A percentile compares a stretch with the other conserved stretches of the same genome.
Conservation (phyloP, 2,888 invertebrate species). For the Phaonia tiefii region DNA sequence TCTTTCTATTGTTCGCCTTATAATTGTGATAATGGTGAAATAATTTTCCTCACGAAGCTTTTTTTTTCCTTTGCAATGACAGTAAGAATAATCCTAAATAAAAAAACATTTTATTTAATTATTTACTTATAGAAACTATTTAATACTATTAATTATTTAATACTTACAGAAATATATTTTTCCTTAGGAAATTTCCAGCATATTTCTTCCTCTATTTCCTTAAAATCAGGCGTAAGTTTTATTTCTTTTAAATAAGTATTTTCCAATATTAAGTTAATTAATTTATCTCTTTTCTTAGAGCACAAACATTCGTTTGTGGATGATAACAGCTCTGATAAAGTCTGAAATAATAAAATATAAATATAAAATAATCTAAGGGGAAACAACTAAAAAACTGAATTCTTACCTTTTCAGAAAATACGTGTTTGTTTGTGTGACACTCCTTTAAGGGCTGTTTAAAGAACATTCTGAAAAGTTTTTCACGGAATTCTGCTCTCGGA, state of each 20-base stretch:
- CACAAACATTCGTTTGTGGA: constrained; percentile 26
- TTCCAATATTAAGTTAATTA: constrained; percentile 29
- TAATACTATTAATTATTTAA: too few relatives aligned
- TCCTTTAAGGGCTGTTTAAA: constrained; percentile 10
- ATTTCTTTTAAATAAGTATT: constrained; percentile 8
- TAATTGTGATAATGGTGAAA: constrained; percentile 36
- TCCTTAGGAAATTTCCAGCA: constrained; percentile 26
- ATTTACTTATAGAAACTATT: constrained; percentile 24
- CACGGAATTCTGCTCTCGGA: constrained; percentile 11
- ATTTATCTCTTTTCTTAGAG: constrained; percentile 13
- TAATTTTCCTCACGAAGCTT: constrained; percentile 26
- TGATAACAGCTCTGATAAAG: constrained; percentile 20
- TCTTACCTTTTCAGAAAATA: constrained; percentile 31
- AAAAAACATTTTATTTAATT: constrained; percentile 11
- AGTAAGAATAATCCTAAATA: constrained; percentile 37
- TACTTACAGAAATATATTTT: too few relatives aligned
- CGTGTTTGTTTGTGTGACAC: background rate
- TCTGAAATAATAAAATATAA: constrained; percentile 10
- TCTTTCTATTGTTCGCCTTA: constrained; percentile 37
- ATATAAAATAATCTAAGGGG: too few relatives aligned
- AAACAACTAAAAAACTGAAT: too few relatives aligned
- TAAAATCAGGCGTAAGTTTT: constrained; percentile 19
- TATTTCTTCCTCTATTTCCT: constrained; percentile 21
- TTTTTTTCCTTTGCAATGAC: constrained; percentile 21
- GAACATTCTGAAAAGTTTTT: constrained; percentile 23